phyloP scores from a whole-genome alignment of 1,140 invertebrate genomes.

The Drosophila cardini region DNA sequence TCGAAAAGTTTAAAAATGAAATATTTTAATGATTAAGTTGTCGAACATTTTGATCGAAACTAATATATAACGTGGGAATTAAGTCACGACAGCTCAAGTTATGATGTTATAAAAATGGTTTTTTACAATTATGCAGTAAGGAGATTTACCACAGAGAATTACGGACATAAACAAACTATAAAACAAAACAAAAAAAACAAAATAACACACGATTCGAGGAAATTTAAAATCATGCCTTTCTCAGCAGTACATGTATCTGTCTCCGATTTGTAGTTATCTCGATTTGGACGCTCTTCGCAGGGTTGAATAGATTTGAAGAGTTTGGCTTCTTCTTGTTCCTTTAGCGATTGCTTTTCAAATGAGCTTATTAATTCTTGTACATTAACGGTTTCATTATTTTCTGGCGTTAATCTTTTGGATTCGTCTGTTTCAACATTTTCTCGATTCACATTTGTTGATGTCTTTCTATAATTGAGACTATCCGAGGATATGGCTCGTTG shows the following conservation, averaged over 20 bases:
- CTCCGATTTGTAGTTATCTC: background rate
- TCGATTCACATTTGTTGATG: background rate
- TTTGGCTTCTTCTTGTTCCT: slow-evolving; percentile 19
- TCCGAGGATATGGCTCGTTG: background rate
- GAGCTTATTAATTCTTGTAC: slow-evolving; percentile 88
- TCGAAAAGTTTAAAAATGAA: too few relatives aligned
- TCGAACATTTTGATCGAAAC: too few relatives aligned
- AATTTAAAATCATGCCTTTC: slow-evolving; percentile 17
- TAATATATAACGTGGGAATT: too few relatives aligned
- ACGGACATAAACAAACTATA: too few relatives aligned
- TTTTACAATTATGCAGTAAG: too few relatives aligned
- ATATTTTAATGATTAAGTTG: too few relatives aligned
- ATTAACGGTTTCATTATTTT: slow-evolving; percentile 85
- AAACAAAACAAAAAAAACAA: too few relatives aligned
- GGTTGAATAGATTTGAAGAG: background rate
- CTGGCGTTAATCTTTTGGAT: background rate
- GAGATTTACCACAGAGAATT: too few relatives aligned
- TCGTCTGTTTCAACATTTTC: background rate
- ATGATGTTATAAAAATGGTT: too few relatives aligned
- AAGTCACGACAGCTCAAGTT: too few relatives aligned
- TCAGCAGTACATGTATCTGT: background rate
- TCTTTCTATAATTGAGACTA: background rate
- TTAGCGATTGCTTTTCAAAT: slow-evolving; percentile 84
- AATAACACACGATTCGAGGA: too few relatives aligned
- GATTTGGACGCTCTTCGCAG: background rate